These are phyloP conservation scores for Metaphire vulgaris DNA, from an alignment of 1,140 invertebrate genomes.

Conservation along the genomic window DNA sequence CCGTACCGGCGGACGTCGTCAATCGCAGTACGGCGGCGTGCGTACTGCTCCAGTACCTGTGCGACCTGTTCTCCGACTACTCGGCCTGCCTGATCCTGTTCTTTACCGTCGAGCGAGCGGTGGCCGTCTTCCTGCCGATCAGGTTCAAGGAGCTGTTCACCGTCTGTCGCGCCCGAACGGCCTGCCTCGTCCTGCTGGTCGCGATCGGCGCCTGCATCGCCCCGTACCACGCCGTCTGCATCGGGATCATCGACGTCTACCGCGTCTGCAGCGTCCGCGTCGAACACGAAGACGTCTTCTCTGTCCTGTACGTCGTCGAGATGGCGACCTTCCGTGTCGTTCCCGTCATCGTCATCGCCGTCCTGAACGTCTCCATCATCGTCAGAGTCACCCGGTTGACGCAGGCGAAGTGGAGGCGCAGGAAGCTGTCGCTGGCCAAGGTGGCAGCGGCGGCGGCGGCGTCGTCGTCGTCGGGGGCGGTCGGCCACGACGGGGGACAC, in stretches of 20 bases:
- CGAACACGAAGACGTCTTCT: background rate
- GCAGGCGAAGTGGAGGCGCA: background rate
- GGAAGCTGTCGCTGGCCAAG: background rate
- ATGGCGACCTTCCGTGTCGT: slow-evolving; percentile 12
- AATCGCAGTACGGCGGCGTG: slow-evolving; percentile 20
- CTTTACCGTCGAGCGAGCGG: slow-evolving; percentile 21
- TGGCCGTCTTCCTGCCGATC: slow-evolving; percentile 14
- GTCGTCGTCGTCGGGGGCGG: background rate
- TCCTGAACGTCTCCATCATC: slow-evolving; percentile 20
- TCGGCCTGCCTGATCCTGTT: slow-evolving; percentile 22
- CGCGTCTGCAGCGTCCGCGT: background rate
- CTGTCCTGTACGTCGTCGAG: slow-evolving; percentile 15
- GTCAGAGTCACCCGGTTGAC: slow-evolving; percentile 12
- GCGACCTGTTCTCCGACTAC: slow-evolving; percentile 23
- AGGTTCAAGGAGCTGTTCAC: slow-evolving; percentile 21
- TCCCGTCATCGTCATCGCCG: slow-evolving; percentile 15
- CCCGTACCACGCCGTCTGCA: slow-evolving; percentile 1
- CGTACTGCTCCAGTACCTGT: slow-evolving; percentile 23
- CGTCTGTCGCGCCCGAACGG: background rate
- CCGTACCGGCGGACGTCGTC: slow-evolving; percentile 8
- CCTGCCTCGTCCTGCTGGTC: background rate
- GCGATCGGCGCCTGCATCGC: background rate
- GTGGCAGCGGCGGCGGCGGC: too few species aligned
- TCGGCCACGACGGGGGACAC: background rate
- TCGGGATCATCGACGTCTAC: slow-evolving; percentile 1